Evolutionary conservation across 2,113 vertebrate species (phyloP), one percentile per base, ranked within the genome.

Genomic region (Nesogale talazaci): DNA sequence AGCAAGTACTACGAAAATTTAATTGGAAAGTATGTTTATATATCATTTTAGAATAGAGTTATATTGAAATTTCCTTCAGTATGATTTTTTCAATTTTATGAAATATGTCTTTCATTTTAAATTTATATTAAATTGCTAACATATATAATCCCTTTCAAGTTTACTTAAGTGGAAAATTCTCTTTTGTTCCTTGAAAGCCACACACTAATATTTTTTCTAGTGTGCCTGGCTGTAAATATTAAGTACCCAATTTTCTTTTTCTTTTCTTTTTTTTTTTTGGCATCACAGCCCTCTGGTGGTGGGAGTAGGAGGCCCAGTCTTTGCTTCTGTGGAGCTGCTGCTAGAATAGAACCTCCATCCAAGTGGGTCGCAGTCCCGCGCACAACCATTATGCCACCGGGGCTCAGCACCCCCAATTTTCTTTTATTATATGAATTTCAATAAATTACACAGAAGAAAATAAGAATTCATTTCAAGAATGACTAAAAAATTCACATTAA

Each of bases 371-470:
- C n/a, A n/a, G n/a, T n/a, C n/a, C n/a, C n/a, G n/a, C n/a, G n/a
- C n/a, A n/a, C n/a, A n/a, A n/a, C n/a, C n/a, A n/a, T n/a, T n/a
- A n/a, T n/a, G n/a, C n/a, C n/a, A n/a, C n/a, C n/a, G n/a, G n/a
- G n/a, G n/a, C n/a, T n/a, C n/a, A n/a, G n/a, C n/a, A n/a, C n/a
- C n/a, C 10, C 46, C 46, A 52, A 52, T 52, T 52, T 52, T 52
- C 76, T 90, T 76, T 69, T 1, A 75, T 67, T 63, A 57, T 72
- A 27, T 75, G 8, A 1, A 5, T 89, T 67, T 38, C 42, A 40
- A 80, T 15, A 79, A 83, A 82, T 92, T 56, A 79, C 20, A 93
- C 29, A 83, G 46, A 52, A 52, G 46, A 90, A 82, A 78, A 82
- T 79, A 56, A 88, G 14, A 59, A 63, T 67, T 86, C 92, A 52